Conservation (phyloP, 1,140 invertebrate species). For the Thaumatotibia leucotreta region DNA sequence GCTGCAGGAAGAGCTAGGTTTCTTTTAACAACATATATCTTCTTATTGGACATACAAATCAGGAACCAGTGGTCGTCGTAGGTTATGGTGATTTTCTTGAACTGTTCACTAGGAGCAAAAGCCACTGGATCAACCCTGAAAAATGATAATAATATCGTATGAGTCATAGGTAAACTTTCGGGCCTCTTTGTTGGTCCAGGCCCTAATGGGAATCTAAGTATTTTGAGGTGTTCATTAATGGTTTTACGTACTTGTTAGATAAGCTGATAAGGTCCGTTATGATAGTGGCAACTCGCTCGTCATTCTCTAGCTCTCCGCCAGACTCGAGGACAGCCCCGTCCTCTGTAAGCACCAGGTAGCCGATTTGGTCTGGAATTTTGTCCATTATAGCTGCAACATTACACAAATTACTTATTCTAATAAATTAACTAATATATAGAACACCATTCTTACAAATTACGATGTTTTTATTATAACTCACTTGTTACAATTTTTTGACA, state of each 20-base stretch:
- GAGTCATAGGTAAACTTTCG: neutral
- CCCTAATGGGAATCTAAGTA: neutral
- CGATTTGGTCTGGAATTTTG: conserved; percentile 86
- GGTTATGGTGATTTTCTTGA: conserved; percentile 87
- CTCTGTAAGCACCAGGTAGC: conserved; percentile 88
- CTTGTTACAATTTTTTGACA: neutral
- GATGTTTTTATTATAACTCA: neutral
- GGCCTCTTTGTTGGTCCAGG: neutral
- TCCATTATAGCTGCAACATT: conserved; percentile 78
- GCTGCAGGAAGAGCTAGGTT: conserved; percentile 40
- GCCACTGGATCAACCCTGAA: conserved; percentile 81
- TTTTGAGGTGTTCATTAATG: neutral
- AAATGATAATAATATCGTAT: conserved; percentile 18
- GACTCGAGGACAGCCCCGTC: conserved; percentile 92
- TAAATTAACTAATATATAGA: neutral
- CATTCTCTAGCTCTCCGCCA: conserved; percentile 91
- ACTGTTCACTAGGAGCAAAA: conserved; percentile 81
- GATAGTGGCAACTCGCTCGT: conserved; percentile 86
- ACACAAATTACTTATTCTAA: conserved; percentile 18
- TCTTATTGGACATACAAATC: conserved; percentile 91
- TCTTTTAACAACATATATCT: conserved; percentile 87
- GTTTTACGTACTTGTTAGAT: conserved; percentile 71
- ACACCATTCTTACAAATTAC: neutral
- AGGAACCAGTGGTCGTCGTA: conserved; percentile 89
- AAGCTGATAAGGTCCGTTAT: conserved; percentile 80